Evolutionary conservation across 2,797 vertebrate genomes (phyloP), one percentile per base, ranked within the genome.

Genomic region (Sparidentex hasta): DNA sequence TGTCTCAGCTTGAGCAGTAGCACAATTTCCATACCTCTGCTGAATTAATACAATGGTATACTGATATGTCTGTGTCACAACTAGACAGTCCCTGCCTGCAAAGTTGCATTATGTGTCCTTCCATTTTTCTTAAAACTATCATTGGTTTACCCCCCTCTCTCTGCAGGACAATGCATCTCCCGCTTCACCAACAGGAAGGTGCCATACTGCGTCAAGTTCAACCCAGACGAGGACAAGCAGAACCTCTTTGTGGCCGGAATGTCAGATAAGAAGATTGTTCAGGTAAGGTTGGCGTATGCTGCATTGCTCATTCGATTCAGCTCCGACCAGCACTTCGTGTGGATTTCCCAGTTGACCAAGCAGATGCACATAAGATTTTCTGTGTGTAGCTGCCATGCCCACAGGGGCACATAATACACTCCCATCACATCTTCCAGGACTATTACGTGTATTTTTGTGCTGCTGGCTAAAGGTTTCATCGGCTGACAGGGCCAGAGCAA

Each of bases 211-310:
- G 98, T 99, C 76, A 99, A 99, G 90, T 99, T 99, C 93, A 99
- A 99, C 93, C 98, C 98, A 9, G 98, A 99, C 5, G 97, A 98
- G 93, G 98, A 99, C 83, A 99, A 99, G 76, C 98, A 99, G 88
- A 97, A 93, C 89, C 97, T 99, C 43, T 97, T 99, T 84, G 98
- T 99, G 78, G 98, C 98, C 27, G 98, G 98, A 43, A 99, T 99
- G 98, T 99, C 98, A 0, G 98, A 99, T 94, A 99, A 99, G 88
- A 99, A 99, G 95, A 99, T 99, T 54, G 98, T 99, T 23, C 98
- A 99, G 95, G 98, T 99, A 94, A 90, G 69, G 76, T 7, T 23
- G 12, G 11, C 11, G 1, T 73, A 27, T 54, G 50, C 72, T 20
- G 41, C 62, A 33, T 20, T 41, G 27, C 5, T 4, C 17, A 61